Evolutionary conservation across 2,113 vertebrate species (phyloP).

Genomic region (Tichodroma muraria): DNA sequence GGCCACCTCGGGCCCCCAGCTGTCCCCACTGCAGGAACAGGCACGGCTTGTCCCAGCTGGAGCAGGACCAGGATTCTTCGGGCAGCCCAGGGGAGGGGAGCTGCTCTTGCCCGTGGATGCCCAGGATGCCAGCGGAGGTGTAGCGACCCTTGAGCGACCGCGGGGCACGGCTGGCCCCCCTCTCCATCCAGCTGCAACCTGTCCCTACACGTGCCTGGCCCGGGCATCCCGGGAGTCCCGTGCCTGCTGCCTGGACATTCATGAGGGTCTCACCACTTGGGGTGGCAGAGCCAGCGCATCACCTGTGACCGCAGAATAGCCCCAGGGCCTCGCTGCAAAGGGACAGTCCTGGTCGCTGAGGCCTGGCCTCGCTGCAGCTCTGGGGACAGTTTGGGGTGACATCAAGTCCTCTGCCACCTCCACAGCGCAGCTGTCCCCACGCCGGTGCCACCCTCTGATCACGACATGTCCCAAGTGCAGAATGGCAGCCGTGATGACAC

Average conservation of each 20-base stretch:
- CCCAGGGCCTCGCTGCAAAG: constrained; percentile 62
- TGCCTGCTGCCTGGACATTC: constrained; percentile 70
- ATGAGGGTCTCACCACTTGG: constrained; percentile 64
- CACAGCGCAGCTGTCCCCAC: constrained; percentile 68
- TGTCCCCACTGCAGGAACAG: background rate
- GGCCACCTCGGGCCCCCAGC: background rate
- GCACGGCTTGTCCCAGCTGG: background rate
- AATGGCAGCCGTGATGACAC: constrained; percentile 68
- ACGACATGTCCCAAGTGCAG: constrained; percentile 70
- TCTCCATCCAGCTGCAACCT: constrained; percentile 73
- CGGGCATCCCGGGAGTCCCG: constrained; percentile 66
- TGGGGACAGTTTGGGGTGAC: background rate
- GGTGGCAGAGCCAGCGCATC: constrained; percentile 76
- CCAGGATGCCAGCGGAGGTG: constrained; percentile 74
- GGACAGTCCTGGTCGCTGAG: background rate
- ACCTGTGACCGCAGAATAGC: constrained; percentile 69
- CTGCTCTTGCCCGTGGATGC: constrained; percentile 72
- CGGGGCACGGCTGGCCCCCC: constrained; percentile 71
- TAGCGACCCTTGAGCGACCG: constrained; percentile 17
- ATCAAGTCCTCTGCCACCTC: constrained; percentile 17
- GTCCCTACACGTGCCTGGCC: constrained; percentile 73
- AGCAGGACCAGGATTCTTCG: background rate
- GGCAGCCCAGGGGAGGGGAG: background rate
- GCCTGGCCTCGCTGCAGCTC: background rate
- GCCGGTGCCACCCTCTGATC: constrained; percentile 63